These are phyloP conservation scores for Ceratoteleas bidentatus DNA, from an alignment of 1,140 invertebrate species.

Conservation along the genomic window DNA sequence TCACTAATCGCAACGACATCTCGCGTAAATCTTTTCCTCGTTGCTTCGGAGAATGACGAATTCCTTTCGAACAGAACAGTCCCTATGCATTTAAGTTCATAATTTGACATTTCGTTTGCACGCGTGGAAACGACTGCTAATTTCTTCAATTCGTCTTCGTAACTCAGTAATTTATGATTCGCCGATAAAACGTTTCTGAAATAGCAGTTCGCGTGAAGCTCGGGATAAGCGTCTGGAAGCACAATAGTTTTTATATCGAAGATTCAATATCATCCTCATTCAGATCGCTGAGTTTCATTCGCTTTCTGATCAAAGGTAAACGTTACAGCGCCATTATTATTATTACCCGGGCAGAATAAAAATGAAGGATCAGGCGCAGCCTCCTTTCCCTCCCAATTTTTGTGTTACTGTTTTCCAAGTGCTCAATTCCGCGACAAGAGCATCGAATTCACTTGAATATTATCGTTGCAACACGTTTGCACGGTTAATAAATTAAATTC, in stretches of 20 bases:
- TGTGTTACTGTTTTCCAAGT: conserved; percentile 21
- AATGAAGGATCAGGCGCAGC: conserved; percentile 32
- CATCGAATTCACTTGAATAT: no score
- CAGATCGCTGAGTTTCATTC: conserved; percentile 66
- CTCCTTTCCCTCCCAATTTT: conserved; percentile 34
- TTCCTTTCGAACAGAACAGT: no score
- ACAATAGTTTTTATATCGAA: conserved; percentile 63
- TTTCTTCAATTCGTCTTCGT: conserved; percentile 7
- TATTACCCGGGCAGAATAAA: conserved; percentile 60
- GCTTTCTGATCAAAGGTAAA: conserved; percentile 66
- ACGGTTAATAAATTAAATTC: no score
- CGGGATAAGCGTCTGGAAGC: conserved; percentile 48
- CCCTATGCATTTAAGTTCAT: no score
- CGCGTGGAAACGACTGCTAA: conserved; percentile 18
- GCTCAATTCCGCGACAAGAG: conserved; percentile 1
- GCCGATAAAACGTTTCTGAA: conserved; percentile 42
- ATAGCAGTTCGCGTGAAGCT: conserved; percentile 41
- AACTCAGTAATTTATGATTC: conserved; percentile 39
- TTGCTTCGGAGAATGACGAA: no score
- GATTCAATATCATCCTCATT: conserved; percentile 67
- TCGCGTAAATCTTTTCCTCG: no score
- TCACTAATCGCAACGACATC: background rate
- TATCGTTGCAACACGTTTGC: no score
- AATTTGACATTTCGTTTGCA: conserved; percentile 21
- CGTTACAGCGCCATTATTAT: conserved; percentile 62